These are phyloP conservation scores for Pheosia gnoma DNA, from an alignment of 2,888 invertebrate species.

Conservation along the genomic window DNA sequence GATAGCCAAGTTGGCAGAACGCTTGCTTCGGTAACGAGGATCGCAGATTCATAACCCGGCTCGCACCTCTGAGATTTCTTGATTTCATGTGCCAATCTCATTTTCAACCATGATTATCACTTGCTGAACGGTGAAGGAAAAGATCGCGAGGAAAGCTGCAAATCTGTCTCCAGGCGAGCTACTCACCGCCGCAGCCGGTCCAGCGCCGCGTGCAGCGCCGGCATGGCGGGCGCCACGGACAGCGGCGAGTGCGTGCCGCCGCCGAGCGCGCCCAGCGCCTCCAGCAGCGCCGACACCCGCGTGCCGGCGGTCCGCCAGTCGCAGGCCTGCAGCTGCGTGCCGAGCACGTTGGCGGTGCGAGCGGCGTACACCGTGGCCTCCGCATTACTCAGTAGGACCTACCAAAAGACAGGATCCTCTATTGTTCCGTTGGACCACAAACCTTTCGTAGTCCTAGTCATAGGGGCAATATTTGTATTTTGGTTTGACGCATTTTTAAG, in stretches of 20 bases:
- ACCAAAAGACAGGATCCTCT: not conserved
- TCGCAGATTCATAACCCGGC: too few relatives aligned
- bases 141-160: too few relatives aligned
- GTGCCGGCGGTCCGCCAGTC: conserved; percentile 31
- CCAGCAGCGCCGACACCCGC: conserved; percentile 52
- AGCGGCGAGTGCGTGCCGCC: conserved; percentile 50
- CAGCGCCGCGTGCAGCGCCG: conserved; percentile 43
- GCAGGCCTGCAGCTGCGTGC: conserved; percentile 47
- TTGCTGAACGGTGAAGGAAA: too few relatives aligned
- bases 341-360: conserved; percentile 60
- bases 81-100: too few relatives aligned
- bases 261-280: conserved; percentile 65
- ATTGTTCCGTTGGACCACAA: not conserved
- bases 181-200: conserved; percentile 6
- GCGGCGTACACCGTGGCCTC: conserved; percentile 57
- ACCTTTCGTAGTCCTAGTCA: too few relatives aligned
- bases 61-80: too few relatives aligned
- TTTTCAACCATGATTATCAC: too few relatives aligned
- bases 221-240: conserved; percentile 52
- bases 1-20: too few relatives aligned
- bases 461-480: too few relatives aligned
- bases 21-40: too few relatives aligned
- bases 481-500: too few relatives aligned
- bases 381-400: conserved; percentile 69
- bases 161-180: too few relatives aligned